Evolutionary conservation across 2,888 invertebrate species (phyloP).

Genomic region (Thelaira solivaga): DNA sequence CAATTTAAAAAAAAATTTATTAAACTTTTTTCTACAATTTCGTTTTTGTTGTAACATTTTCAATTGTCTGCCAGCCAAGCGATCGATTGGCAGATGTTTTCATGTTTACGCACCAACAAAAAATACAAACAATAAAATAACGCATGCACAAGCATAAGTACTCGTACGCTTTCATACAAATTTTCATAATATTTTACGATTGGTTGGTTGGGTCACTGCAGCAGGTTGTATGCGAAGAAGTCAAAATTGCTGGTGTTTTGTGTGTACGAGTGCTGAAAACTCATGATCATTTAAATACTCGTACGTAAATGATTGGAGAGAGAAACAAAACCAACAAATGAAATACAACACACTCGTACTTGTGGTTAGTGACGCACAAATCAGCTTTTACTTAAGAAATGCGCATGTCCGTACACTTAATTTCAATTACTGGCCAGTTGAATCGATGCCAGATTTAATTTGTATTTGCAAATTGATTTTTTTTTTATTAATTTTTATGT

Average conservation of each 20-base stretch:
- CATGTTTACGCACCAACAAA: not conserved
- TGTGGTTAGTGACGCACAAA: constrained; percentile 59
- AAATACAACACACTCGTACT: not conserved
- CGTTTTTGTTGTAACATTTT: constrained; percentile 9
- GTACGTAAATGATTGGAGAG: not conserved
- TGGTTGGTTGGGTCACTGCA: constrained; percentile 61
- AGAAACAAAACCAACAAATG: too few species aligned
- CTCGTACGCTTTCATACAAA: too few species aligned
- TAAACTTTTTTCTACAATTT: constrained; percentile 14
- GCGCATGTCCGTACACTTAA: constrained; percentile 55
- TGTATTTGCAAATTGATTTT: not conserved
- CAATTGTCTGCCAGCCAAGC: constrained; percentile 21
- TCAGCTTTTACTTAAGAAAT: constrained; percentile 50
- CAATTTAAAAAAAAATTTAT: constrained; percentile 32
- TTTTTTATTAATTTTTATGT: too few species aligned
- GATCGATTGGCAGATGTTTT: constrained; percentile 31
- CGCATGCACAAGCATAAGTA: too few species aligned
- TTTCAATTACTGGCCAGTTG: constrained; percentile 33
- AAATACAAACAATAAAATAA: not conserved
- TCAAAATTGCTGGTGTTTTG: not conserved
- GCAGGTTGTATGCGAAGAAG: constrained; percentile 31
- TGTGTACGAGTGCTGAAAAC: not conserved
- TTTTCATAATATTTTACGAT: constrained; percentile 49
- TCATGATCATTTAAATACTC: too few species aligned
- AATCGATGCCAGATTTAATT: constrained; percentile 44